Percentiles rank a stretch among this genome's conserved stretches.
Conservation (phyloP, 2,113 vertebrate genomes). For the Actenoides lindsayi region DNA sequence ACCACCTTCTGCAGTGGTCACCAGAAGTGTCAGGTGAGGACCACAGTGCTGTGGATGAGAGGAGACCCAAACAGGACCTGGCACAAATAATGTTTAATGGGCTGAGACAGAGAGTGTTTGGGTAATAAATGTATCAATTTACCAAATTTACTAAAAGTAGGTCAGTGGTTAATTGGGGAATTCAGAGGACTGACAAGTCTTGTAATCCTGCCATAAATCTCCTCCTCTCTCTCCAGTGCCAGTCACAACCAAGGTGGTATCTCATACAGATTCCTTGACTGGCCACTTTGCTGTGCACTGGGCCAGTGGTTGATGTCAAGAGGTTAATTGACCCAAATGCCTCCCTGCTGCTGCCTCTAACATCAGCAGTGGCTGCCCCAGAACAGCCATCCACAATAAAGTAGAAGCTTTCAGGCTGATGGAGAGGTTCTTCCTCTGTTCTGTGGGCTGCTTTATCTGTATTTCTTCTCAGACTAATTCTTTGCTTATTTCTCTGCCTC, state of each 20-base stretch:
- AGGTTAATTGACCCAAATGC: neutral
- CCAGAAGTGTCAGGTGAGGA: neutral
- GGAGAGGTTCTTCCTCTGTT: neutral
- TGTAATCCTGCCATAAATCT: neutral
- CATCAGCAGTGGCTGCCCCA: neutral
- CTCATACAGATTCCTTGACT: neutral
- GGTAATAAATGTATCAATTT: neutral
- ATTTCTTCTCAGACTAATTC: neutral
- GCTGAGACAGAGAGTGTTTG: neutral
- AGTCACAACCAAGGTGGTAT: neutral
- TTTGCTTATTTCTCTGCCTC: neutral
- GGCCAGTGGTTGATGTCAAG: neutral
- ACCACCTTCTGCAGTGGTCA: neutral
- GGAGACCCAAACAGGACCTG: neutral
- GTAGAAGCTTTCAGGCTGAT: neutral
- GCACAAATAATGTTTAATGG: neutral
- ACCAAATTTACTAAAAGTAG: neutral
- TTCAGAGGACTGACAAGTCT: neutral
- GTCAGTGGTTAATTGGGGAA: neutral
- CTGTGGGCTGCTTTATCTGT: neutral
- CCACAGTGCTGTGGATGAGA: neutral
- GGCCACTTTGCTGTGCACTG: neutral
- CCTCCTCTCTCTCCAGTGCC: neutral
- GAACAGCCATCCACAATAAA: neutral
- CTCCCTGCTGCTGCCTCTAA: neutral